These are phyloP conservation scores for Orientallactaga sibirica DNA, from an alignment of 2,797 vertebrate species.

Conservation along the genomic window DNA sequence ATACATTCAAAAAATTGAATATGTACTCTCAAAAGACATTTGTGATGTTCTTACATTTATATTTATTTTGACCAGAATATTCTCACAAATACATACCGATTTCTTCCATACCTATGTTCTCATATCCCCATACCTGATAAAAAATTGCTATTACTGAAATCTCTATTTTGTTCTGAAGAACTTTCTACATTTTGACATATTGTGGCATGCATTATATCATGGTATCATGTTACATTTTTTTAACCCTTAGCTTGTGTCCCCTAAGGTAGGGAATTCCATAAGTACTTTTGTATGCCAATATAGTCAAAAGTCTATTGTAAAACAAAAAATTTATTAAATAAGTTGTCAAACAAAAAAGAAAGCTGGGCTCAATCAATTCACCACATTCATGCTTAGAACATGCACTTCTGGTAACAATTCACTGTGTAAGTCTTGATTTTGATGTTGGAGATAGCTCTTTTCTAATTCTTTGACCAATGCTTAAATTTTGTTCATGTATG, in stretches of 20 bases:
- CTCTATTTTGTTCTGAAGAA: neutral
- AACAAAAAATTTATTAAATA: conserved; percentile 28
- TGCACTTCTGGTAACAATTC: conserved; percentile 29
- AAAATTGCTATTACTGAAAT: neutral
- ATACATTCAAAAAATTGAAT: neutral
- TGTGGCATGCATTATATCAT: accelerated
- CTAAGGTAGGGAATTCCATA: neutral
- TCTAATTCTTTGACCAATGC: neutral
- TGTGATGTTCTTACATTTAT: neutral
- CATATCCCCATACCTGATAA: too few relatives aligned
- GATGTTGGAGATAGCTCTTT: neutral
- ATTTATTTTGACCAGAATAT: neutral
- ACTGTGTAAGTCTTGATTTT: neutral
- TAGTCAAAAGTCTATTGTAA: neutral
- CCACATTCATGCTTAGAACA: neutral
- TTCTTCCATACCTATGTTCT: accelerated
- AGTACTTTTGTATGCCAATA: conserved; percentile 34
- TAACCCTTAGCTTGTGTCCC: neutral
- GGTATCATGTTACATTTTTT: neutral
- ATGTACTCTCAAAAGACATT: neutral
- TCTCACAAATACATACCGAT: neutral
- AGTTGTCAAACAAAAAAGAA: conserved; percentile 5
- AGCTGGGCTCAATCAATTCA: neutral
- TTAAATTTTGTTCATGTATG: neutral
- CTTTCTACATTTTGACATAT: neutral